Conservation (phyloP, 2,113 vertebrate species). For the Noturus placidus region DNA sequence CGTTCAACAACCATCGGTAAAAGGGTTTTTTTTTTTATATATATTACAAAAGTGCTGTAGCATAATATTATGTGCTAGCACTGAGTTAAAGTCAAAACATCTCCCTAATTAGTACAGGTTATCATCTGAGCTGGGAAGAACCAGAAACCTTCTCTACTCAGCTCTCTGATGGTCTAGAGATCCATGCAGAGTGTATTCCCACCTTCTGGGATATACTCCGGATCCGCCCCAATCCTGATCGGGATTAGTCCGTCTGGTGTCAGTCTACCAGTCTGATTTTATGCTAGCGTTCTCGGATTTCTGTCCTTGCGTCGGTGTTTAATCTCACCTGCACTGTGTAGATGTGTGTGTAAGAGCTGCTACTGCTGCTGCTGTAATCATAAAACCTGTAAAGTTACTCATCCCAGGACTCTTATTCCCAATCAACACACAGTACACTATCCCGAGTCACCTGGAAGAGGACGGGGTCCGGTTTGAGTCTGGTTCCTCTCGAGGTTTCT, state of each 20-base stretch:
- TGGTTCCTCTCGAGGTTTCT: background rate
- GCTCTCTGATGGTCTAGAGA: background rate
- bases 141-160: background rate
- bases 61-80: background rate
- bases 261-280: background rate
- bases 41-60: background rate
- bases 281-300: background rate
- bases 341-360: background rate
- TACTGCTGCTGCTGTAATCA: background rate
- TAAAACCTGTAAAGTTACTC: background rate
- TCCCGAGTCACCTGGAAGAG: background rate
- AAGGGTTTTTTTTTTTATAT: background rate
- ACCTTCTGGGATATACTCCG: background rate
- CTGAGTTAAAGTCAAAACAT: background rate
- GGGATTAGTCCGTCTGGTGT: background rate
- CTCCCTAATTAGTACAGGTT: background rate
- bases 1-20: background rate
- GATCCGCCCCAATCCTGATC: background rate
- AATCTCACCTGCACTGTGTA: background rate
- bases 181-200: background rate
- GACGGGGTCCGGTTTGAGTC: background rate
- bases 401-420: background rate
- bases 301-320: background rate
- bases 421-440: background rate
- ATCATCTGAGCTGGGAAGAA: background rate